Base-by-base conservation (phyloP, 2,888 invertebrate genomes). In the Mesochorus sp. region DNA sequence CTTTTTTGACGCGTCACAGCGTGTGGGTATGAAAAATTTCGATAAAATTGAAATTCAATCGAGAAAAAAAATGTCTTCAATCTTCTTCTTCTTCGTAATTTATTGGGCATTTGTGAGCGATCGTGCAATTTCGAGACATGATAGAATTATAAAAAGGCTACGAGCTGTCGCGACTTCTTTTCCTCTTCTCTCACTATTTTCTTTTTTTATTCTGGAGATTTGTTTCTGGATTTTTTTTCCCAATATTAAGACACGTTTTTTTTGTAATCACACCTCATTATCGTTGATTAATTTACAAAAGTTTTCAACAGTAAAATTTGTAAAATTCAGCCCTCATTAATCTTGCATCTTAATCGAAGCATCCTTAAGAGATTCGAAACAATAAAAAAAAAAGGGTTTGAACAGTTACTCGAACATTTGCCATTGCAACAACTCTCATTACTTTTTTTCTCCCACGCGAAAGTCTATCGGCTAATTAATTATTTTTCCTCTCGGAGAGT, bases 11-110 rank as follows among this genome's bases (percentile, higher is more conserved):
- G 14, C 12, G 39, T 61, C 37, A 39, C 31, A 21, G 61, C 17
- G n/a, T 44, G 47, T 5, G 55, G 49, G 21, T n/a, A 17, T 34
- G 31, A 64, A 57, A 62, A 61, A 75, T 55, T 42, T 70, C 44
- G 62, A 68, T 17, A 70, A 74, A 64, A 62, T 70, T 68, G 68
- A 62, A 47, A 70, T 75, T 49, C 62, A 75, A 75, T 75, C 55
- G 68, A 55, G 62, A 75, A 57, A 12, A 61, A 14, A 57, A 66
- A 44, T 42, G 17, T 39, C n/a, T 37, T 47, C 39, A 14, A 14
- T 14, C 8, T 19, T 51, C 53, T 49, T 34, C 24, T 31, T 26
- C 28, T 24, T 17, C 17, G 14, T 72, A 21, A 47, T 55, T 62
- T 71, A 62, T 75, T 62, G 12, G 55, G 44, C 61, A 17, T 34